Conservation (phyloP, 2,888 invertebrate genomes). For the Conistra vaccinii region DNA sequence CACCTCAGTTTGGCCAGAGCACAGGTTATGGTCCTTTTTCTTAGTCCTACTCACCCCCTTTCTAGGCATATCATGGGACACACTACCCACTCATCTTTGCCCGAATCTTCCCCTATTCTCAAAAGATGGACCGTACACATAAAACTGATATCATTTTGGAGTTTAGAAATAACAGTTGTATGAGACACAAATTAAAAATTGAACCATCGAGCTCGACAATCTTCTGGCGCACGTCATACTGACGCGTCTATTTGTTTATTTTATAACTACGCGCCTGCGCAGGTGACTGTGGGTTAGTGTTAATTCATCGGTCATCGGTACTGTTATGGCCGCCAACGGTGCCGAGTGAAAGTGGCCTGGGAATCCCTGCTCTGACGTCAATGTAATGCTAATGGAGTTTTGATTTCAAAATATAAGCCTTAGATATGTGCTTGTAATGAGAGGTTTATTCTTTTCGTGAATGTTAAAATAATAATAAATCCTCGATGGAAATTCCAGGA, state of each 20-base stretch:
- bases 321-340: slow-evolving; percentile 41
- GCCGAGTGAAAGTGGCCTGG: slow-evolving; percentile 58
- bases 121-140: background rate
- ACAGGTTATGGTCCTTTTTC: background rate
- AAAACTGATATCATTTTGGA: background rate
- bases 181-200: background rate
- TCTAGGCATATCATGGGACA: background rate
- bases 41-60: background rate
- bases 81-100: background rate
- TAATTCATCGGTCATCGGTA: slow-evolving; percentile 45
- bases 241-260: slow-evolving; percentile 45
- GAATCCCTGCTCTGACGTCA: slow-evolving; percentile 56
- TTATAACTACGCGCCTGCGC: slow-evolving; percentile 18
- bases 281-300: slow-evolving; percentile 29
- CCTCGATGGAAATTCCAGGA: slow-evolving; percentile 17
- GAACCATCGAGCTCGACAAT: background rate
- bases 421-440: slow-evolving; percentile 12
- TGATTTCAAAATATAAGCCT: slow-evolving; percentile 19
- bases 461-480: slow-evolving; percentile 2
- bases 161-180: slow-evolving; percentile 4
- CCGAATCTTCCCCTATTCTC: background rate
- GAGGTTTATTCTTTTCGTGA: background rate
- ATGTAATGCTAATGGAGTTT: slow-evolving; percentile 28
- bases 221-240: slow-evolving; percentile 3
- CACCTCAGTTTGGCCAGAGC: no score